phyloP scores from a whole-genome alignment of 23 tunicate species.

The Halocynthia aurantium region DNA sequence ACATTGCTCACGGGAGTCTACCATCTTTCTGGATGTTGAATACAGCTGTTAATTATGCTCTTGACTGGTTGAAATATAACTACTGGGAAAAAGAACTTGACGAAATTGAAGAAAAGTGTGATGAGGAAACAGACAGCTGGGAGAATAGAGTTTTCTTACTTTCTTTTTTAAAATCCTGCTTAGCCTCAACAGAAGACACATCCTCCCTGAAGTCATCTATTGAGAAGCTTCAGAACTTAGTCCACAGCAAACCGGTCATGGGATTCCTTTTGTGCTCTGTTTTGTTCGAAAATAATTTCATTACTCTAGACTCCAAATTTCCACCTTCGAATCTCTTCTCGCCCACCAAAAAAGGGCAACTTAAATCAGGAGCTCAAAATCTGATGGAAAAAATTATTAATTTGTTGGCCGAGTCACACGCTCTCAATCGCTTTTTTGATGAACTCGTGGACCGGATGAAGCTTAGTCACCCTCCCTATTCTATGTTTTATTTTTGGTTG shows the following conservation, averaged over 20 bases:
- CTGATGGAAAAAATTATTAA: neutral
- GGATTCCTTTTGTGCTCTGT: no score
- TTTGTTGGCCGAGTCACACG: neutral
- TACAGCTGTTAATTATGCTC: slow-evolving; percentile 39
- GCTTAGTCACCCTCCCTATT: no score
- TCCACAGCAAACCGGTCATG: no score
- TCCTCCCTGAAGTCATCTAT: no score
- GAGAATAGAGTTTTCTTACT: neutral
- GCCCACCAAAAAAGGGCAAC: neutral
- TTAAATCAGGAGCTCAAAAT: neutral
- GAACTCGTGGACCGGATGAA: no score
- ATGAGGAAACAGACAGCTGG: neutral
- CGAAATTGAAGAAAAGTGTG: neutral
- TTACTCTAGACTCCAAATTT: no score
- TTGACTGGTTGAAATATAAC: slow-evolving; percentile 44
- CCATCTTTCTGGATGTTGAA: slow-evolving; percentile 32
- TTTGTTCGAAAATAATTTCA: no score
- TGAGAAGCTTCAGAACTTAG: no score
- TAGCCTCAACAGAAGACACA: no score
- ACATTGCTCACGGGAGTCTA: slow-evolving; percentile 36
- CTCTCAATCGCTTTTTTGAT: neutral
- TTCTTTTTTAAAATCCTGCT: no score
- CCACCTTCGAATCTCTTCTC: no score
- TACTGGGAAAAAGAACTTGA: slow-evolving; percentile 36
- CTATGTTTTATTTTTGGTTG: no score